Evolutionary conservation across 2,113 vertebrate species (phyloP), one percentile per base, ranked within the genome.

Genomic region (Cyanocitta stelleri): DNA sequence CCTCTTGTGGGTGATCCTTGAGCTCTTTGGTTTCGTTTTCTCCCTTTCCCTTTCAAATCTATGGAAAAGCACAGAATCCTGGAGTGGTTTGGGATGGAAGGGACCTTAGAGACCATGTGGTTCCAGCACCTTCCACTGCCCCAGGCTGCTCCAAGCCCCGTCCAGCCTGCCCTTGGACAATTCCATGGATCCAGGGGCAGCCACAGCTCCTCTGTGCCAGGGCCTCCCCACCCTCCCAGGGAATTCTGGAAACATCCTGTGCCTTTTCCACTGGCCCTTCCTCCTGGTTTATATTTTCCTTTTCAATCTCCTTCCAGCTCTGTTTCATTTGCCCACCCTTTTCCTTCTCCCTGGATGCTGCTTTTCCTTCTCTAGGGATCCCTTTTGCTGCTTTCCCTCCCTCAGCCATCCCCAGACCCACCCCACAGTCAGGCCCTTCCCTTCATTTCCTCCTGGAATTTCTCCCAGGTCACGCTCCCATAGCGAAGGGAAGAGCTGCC

Each of bases 211-310:
- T 44, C 73, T 14, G 8, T 35, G 32, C 43, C 52, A 51, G 44
- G 16, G 3, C 3, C 26, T 59, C 0, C 13, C 21, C 44, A 22
- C 2, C 37, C 35, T 67, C 37, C 0, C 16, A 11, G 7, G 37
- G 20, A 32, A 32, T 35, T 35, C 84, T 41, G 56, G 58, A 74
- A 56, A 39, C 41, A 35, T 30, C 16, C 18, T 9, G 8, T 54
- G 18, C 32, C 72, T 83, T 67, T 69, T 49, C 44, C 73, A 16
- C 4, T 11, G 27, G 46, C 41, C 56, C 37, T 63, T 66, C 46
- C 76, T 27, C 10, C 21, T 11, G 11, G 7, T 41, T 93, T 41
- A 3, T 41, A 33, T 78, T 64, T 35, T 48, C 23, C 41, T 66
- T 75, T 63, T 49, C 32, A 43, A 7, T 66, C 35, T 80, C 63